phyloP scores from a whole-genome alignment of 2,888 invertebrate species.

The Actias luna region DNA sequence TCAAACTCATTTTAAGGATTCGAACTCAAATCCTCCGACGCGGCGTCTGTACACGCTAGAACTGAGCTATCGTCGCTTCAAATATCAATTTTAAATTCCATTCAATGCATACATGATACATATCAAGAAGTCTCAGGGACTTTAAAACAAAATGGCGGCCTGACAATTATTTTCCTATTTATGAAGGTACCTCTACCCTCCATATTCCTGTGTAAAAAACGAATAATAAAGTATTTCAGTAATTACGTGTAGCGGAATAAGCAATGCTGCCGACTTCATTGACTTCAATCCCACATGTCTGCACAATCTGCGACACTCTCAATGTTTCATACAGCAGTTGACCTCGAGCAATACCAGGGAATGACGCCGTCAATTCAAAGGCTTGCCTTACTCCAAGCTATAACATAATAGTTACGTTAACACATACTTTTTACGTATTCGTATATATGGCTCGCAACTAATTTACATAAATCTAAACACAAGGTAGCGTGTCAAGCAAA shows the following conservation, averaged over 20 bases:
- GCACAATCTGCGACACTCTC: slow-evolving; percentile 86
- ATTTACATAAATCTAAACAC: background rate
- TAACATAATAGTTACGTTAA: slow-evolving; percentile 12
- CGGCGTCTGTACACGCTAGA: no score
- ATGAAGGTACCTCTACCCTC: no score
- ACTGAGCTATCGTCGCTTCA: no score
- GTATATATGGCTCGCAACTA: background rate
- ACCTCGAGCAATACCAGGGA: slow-evolving; percentile 85
- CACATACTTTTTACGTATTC: background rate
- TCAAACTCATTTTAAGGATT: no score
- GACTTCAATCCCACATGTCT: slow-evolving; percentile 89
- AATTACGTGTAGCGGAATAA: slow-evolving; percentile 85
- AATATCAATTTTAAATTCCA: no score
- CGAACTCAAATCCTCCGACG: no score
- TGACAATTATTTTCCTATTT: background rate
- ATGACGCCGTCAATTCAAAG: slow-evolving; percentile 86
- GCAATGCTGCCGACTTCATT: slow-evolving; percentile 89
- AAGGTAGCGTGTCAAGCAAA: no score
- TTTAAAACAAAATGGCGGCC: no score
- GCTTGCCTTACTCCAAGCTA: slow-evolving; percentile 88
- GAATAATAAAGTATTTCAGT: background rate
- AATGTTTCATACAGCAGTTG: slow-evolving; percentile 72
- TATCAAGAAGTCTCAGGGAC: no score
- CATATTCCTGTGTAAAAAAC: no score
- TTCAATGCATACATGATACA: no score